phyloP scores from a whole-genome alignment of 2,888 invertebrate species.

The Cyclophora albipunctata region DNA sequence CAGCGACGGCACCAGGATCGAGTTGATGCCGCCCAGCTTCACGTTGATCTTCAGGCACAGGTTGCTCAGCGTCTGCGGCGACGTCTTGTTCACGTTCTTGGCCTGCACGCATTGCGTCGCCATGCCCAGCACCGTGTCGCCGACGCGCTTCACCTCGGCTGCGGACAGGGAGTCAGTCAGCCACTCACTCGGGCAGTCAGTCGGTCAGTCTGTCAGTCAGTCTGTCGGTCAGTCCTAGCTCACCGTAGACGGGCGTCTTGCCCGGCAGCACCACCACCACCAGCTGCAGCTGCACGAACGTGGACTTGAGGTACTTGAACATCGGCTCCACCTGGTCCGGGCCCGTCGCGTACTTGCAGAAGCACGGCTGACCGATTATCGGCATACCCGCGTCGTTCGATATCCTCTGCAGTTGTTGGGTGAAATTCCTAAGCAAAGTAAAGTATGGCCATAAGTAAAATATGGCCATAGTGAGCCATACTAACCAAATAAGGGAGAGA shows the following conservation, averaged over 20 bases:
- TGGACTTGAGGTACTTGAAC: slow-evolving; percentile 99
- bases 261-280: slow-evolving; percentile 98
- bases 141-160: slow-evolving; percentile 99
- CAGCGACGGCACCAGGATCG: slow-evolving; percentile 97
- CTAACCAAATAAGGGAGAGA: too few species aligned
- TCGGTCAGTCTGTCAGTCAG: background rate
- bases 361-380: slow-evolving; percentile 97
- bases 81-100: slow-evolving; percentile 99
- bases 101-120: slow-evolving; percentile 99
- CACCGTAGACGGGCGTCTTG: slow-evolving; percentile 99
- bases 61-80: slow-evolving; percentile 99
- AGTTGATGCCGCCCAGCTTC: slow-evolving; percentile 99
- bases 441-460: background rate
- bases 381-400: slow-evolving; percentile 99
- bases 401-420: slow-evolving; percentile 98
- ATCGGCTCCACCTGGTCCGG: slow-evolving; percentile 99
- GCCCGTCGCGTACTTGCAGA: slow-evolving; percentile 99
- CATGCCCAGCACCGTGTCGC: slow-evolving; percentile 99
- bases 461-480: too few species aligned
- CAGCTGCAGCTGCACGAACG: slow-evolving; percentile 95
- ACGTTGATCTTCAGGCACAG: slow-evolving; percentile 99
- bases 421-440: slow-evolving; percentile 84
- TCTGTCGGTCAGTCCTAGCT: slow-evolving; percentile 15
- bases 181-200: background rate
- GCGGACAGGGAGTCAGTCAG: background rate